A percentile compares a stretch with the other conserved stretches of the same genome.
phyloP scores from a whole-genome alignment of 2,113 vertebrate genomes.

The Neotoma lepida region DNA sequence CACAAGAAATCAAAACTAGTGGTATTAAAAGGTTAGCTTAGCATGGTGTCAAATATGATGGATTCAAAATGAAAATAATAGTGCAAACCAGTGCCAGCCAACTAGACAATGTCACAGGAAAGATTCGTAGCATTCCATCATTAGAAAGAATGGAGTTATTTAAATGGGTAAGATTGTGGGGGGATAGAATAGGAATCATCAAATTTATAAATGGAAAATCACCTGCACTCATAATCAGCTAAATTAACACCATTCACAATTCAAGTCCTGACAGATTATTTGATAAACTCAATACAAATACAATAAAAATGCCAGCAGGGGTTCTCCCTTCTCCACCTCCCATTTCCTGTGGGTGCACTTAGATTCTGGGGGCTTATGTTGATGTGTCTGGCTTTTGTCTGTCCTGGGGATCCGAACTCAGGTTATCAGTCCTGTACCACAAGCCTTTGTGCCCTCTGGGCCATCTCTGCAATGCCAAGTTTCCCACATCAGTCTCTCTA shows the following conservation, averaged over 20 bases:
- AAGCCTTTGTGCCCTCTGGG: not conserved
- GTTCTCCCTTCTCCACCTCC: not conserved
- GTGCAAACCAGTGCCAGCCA: not conserved
- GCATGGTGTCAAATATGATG: not conserved
- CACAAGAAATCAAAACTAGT: not conserved
- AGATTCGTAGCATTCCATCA: not conserved
- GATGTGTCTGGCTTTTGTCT: not conserved
- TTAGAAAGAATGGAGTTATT: not conserved
- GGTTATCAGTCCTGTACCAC: too few species aligned
- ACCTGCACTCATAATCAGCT: not conserved
- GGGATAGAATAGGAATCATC: not conserved
- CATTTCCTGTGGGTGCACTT: not conserved
- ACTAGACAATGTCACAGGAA: not conserved
- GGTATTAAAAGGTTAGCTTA: not conserved
- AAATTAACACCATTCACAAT: conserved; percentile 46
- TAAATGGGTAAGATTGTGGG: not conserved
- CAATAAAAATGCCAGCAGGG: conserved; percentile 13
- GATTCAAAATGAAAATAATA: conserved; percentile 17
- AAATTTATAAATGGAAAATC: conserved; percentile 30
- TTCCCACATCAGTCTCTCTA: not conserved
- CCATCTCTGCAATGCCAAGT: not conserved
- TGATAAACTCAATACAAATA: conserved; percentile 35
- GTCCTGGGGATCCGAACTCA: not conserved
- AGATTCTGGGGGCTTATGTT: not conserved
- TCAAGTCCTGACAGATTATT: conserved; percentile 8